Base-by-base conservation (phyloP, 2,888 invertebrate species). In the Eilema griseolum region DNA sequence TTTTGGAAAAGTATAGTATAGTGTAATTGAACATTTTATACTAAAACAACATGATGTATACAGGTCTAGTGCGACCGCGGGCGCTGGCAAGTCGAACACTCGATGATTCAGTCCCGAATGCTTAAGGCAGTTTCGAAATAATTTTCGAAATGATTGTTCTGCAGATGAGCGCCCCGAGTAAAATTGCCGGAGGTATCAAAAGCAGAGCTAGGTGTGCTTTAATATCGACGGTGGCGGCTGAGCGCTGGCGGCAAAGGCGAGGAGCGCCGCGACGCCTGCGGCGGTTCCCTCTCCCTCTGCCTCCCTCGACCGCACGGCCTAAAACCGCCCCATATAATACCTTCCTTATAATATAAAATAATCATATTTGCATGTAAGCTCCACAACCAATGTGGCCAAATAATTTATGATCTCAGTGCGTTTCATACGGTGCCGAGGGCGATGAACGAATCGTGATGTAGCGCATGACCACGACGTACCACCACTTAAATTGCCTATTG, bases 81-180 rank as follows among this genome's bases (percentile, higher is more conserved):
- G 83, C 80, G 74, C 57, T 75, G 71, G 79, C 72, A 78, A 83
- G 78, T 76, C 82, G 82, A 81, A 78, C 77, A 75, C 79, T 80
- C 80, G 82, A 81, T 80, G 85, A 82, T 81, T 84, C 79, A 77
- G 80, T 72, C 74, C 79, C 80, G 73, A 71, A 71, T 61, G 88
- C 92, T 86, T 66, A 76, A 80, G 90, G 90, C 90, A 81, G 79
- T 89, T 89, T 90, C 90, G 86, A 89, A 92, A 93, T 93, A 90
- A 93, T 93, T 92, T 92, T 90, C 90, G 86, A 90, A 93, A 93
- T 92, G 89, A 92, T 92, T 93, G 93, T 93, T 92, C 92, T 90
- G 91, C 87, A 90, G 92, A 93, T 90, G 92, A 92, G 85, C 80
- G 89, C 92, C 89, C 81, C 82, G 79, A 82, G 92, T 80, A 59